Base-by-base conservation (phyloP, 2,113 vertebrate species). In the Potamarius usumacintae region DNA sequence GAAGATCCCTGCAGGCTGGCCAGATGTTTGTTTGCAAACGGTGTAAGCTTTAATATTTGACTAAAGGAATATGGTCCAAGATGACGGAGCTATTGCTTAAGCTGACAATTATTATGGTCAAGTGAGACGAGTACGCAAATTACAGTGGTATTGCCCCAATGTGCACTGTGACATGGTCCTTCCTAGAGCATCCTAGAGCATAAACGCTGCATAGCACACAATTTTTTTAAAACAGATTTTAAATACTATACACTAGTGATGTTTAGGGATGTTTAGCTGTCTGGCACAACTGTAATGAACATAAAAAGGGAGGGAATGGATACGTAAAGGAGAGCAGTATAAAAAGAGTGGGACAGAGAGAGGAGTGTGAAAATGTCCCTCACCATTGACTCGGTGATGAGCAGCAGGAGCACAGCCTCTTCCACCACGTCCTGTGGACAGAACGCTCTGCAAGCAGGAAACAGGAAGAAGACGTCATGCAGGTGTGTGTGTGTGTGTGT, bases 301-400 rank as follows among this genome's bases (percentile, higher is more conserved):
- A 17, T 22, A 53, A 30, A 71, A 22, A 57, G 48, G 27, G 17
- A 57, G 53, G 65, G 30, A 55, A 83, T 69, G 25, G 30, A 57
- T 25, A 58, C 72, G 20, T 9, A 60, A 82, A 6, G 27, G 50
- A 63, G 42, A 27, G 18, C 48, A 52, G 14, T 50, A n/a, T 4
- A 71, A 25, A 65, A 34, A 27, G 57, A 77, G 20, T 89, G 42
- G 52, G 57, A 69, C 52, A 88, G 79, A 87, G 55, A 83, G 57
- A 90, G n/a, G 30, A 83, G 85, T 69, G 84, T 48, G 50, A 82
- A 88, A 74, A 34, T 58, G 63, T 67, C 74, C 91, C 98, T 99
- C 96, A 99, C 98, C 98, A 99, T 99, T 86, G 98, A 98, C 92
- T 99, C 98, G 27, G 97, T 97, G 95, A 99, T 97, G 90, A 99